Percentiles rank a stretch among this genome's conserved stretches.
These are phyloP conservation scores for Australoheros facetus DNA, from an alignment of 2,797 vertebrate species.

Conservation along the genomic window DNA sequence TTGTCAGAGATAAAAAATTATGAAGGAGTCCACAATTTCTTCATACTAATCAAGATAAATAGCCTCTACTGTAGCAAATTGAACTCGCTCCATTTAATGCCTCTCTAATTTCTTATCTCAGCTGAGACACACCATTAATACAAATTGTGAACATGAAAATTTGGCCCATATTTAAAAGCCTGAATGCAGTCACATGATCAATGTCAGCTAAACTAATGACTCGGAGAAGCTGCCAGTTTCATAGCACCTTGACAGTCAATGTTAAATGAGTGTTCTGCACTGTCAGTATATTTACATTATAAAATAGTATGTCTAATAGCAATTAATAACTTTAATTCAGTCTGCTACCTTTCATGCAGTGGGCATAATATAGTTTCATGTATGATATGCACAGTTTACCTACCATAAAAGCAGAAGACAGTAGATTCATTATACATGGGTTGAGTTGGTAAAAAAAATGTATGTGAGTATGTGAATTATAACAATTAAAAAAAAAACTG, in stretches of 20 bases:
- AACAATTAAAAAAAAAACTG: background rate
- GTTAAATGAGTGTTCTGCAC: background rate
- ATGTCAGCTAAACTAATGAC: constrained; percentile 54
- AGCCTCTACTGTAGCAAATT: constrained; percentile 50
- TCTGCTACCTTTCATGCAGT: background rate
- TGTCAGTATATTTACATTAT: background rate
- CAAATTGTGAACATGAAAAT: constrained; percentile 51
- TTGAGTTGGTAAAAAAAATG: background rate
- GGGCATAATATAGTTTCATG: background rate
- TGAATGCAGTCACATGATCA: constrained; percentile 50
- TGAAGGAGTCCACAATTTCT: constrained; percentile 37
- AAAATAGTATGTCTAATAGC: background rate
- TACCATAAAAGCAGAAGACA: background rate
- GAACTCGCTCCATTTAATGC: constrained; percentile 51
- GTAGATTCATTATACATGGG: background rate
- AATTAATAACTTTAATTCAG: background rate
- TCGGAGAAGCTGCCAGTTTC: constrained; percentile 13
- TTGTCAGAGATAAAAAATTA: constrained; percentile 34
- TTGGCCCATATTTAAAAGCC: constrained; percentile 63
- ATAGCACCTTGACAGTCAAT: background rate
- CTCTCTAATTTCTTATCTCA: constrained; percentile 58
- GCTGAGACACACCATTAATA: constrained; percentile 35
- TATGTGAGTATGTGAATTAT: background rate
- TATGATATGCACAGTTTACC: background rate
- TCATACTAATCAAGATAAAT: constrained; percentile 60